Percentiles rank a stretch among this genome's conserved stretches.
These are phyloP conservation scores for Tetrapedia diversipes DNA, from an alignment of 2,888 invertebrate species.

Conservation along the genomic window DNA sequence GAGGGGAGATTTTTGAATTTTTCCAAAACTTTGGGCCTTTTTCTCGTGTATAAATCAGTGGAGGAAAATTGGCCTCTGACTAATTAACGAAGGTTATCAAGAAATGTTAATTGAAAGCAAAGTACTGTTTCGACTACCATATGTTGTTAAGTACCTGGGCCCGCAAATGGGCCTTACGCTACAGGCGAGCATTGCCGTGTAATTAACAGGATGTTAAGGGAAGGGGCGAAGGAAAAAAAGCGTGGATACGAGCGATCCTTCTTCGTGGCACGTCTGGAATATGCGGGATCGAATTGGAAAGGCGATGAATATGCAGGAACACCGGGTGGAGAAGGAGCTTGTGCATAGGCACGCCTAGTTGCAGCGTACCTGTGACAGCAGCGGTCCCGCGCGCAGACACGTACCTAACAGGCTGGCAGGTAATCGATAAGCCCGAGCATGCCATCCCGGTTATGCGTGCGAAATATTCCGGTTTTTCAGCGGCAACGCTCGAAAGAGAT, in stretches of 20 bases:
- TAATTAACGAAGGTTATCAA: too few relatives aligned
- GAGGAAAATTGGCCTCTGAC: too few relatives aligned
- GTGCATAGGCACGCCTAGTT: constrained; percentile 39
- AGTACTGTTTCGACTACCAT: too few relatives aligned
- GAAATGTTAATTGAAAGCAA: too few relatives aligned
- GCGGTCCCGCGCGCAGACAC: constrained; percentile 42
- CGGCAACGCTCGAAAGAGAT: constrained; percentile 22
- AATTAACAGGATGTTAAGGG: too few relatives aligned
- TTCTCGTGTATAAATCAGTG: too few relatives aligned
- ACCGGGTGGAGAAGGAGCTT: not conserved
- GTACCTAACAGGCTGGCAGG: constrained; percentile 44
- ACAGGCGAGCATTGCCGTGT: too few relatives aligned
- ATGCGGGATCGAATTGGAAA: constrained; percentile 2
- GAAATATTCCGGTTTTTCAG: constrained; percentile 56
- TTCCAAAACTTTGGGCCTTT: too few relatives aligned
- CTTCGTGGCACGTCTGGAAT: not conserved
- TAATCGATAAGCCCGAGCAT: constrained; percentile 59
- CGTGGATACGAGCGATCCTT: not conserved
- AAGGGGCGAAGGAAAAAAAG: not conserved
- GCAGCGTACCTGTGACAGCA: constrained; percentile 33
- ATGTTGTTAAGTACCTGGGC: too few relatives aligned
- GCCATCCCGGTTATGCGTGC: constrained; percentile 52
- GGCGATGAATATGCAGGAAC: constrained; percentile 9
- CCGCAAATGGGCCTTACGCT: too few relatives aligned
- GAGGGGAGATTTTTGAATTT: too few relatives aligned